Base-by-base conservation (phyloP, 1,140 invertebrate species). In the Cataglyphis hispanica region DNA sequence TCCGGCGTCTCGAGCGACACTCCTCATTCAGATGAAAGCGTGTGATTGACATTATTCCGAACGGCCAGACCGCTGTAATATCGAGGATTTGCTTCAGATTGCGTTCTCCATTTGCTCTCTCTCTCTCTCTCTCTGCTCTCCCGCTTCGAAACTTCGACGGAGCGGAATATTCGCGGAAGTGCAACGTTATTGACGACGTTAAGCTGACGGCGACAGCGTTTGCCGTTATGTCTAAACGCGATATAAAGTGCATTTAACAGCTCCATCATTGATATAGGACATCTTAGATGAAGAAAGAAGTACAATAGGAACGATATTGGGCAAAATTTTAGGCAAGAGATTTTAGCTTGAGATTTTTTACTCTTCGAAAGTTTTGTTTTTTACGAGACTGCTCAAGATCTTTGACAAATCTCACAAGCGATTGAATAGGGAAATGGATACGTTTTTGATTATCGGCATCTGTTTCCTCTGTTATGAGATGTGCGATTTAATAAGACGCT, bases 391-490 rank as follows among this genome's bases (percentile, higher is more conserved):
- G 86, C 19, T 43, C 37, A 19, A 34, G 37, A 53, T 64, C 27
- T 60, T 86, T 16, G 7, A n/a, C 37, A 46, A 34, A 19, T n/a
- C 5, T 40, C 40, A 43, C 67, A 43, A 1, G 34, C 34, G 27
- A 87, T 67, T 56, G 76, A 72, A 86, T 40, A 13, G 34, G 72
- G 77, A 75, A 84, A 96, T 96, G 96, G 95, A 96, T 94, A 96
- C 95, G 69, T 96, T 96, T 70, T 91, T 96, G 58, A 95, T 96
- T 70, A 92, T 96, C 69, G 95, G 96, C 19, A 95, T 96, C 69
- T 96, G 95, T 91, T 93, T 96, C 76, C 89, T 96, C 72, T 96
- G 96, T 86, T 96, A 96, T 87, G 95, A 96, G 91, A 91, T 96
- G 81, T 96, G 95, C 87, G 95, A 96, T 69, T 90, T 96, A 53